phyloP scores from a whole-genome alignment of 2,797 vertebrate species.

The Takifugu ocellatus region DNA sequence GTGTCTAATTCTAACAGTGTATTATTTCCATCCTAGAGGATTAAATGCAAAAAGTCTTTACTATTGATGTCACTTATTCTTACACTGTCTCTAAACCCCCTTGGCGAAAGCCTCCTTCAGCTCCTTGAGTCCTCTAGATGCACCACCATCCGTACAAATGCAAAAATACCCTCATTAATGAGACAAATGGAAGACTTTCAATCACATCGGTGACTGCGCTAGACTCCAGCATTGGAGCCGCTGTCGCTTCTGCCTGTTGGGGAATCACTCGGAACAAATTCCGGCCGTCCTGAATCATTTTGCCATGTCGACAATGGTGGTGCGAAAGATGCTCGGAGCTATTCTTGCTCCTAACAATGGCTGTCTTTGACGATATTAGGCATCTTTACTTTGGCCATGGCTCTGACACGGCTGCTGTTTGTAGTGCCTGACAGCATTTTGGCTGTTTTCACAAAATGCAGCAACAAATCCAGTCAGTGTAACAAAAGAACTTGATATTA shows the following conservation, averaged over 20 bases:
- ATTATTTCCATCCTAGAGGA: slow-evolving; percentile 16
- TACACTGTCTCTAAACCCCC: slow-evolving; percentile 14
- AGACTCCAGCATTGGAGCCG: slow-evolving; percentile 38
- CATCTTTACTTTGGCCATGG: slow-evolving; percentile 39
- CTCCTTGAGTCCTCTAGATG: slow-evolving; percentile 44
- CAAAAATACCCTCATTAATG: slow-evolving; percentile 49
- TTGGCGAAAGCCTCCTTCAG: slow-evolving; percentile 33
- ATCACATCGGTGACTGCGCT: slow-evolving; percentile 39
- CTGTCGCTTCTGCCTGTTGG: slow-evolving; percentile 34
- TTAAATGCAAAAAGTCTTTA: slow-evolving; percentile 12
- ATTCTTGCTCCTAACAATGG: slow-evolving; percentile 45
- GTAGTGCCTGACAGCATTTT: slow-evolving; percentile 33
- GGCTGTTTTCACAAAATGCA: slow-evolving; percentile 42
- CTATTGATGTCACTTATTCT: slow-evolving; percentile 27
- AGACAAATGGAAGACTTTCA: slow-evolving; percentile 50
- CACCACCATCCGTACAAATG: slow-evolving; percentile 47
- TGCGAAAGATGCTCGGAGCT: slow-evolving; percentile 38
- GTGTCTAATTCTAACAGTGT: slow-evolving; percentile 21
- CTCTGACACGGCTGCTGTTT: slow-evolving; percentile 33
- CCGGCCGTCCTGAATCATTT: slow-evolving; percentile 44
- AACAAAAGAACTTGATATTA: not conserved
- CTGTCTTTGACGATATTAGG: slow-evolving; percentile 33
- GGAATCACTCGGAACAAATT: slow-evolving; percentile 23
- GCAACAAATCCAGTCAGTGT: slow-evolving; percentile 10
- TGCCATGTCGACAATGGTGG: slow-evolving; percentile 9